phyloP scores from a whole-genome alignment of 2,888 invertebrate species.

The Campaea margaritaria region DNA sequence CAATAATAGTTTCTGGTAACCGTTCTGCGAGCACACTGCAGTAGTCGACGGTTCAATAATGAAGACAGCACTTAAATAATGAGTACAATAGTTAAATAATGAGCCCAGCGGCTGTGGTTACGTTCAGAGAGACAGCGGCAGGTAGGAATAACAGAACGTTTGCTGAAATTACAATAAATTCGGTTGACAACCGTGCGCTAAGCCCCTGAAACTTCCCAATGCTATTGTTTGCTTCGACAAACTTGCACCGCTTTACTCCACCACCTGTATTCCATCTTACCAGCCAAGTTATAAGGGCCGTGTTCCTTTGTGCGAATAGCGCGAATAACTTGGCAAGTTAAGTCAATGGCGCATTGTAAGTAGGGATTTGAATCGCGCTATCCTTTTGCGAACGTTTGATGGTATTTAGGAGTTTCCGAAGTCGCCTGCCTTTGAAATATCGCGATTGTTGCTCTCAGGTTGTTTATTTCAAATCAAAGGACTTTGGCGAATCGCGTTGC shows the following conservation, averaged over 20 bases:
- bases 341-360: slow-evolving; percentile 47
- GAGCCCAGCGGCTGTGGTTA: slow-evolving; percentile 10
- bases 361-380: slow-evolving; percentile 42
- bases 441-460: slow-evolving; percentile 16
- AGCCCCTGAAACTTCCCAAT: slow-evolving; percentile 31
- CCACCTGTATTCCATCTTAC: slow-evolving; percentile 24
- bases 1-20: not conserved
- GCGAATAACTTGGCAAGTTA: slow-evolving; percentile 25
- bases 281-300: slow-evolving; percentile 12
- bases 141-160: slow-evolving; percentile 27
- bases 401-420: slow-evolving; percentile 52
- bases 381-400: slow-evolving; percentile 47
- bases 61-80: slow-evolving; percentile 8
- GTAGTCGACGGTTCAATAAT: not conserved
- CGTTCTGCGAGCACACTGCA: not conserved
- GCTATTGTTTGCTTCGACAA: slow-evolving; percentile 32
- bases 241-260: slow-evolving; percentile 22
- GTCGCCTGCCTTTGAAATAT: slow-evolving; percentile 42
- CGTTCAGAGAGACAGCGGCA: slow-evolving; percentile 1
- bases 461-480: slow-evolving; percentile 28
- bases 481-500: slow-evolving; percentile 17
- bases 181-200: slow-evolving; percentile 40
- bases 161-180: slow-evolving; percentile 45
- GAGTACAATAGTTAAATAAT: slow-evolving; percentile 2
- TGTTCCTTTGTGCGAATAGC: slow-evolving; percentile 18